Evolutionary conservation across 2,113 vertebrate species (phyloP).

Genomic region (Equus quagga): DNA sequence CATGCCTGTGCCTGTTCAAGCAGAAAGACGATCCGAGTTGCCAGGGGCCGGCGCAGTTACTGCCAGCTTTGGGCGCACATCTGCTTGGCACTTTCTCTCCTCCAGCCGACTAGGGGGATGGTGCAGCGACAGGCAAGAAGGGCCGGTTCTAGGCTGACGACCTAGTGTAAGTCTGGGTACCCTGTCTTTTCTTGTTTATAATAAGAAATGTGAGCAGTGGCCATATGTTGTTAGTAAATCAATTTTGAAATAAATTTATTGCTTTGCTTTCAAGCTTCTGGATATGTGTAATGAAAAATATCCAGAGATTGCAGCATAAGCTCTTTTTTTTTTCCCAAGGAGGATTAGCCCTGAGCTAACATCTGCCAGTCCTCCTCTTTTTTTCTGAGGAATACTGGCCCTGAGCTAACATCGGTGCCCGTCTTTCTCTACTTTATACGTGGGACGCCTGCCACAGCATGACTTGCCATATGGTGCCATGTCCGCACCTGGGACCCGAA

Average conservation of each 20-base stretch:
- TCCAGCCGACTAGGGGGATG: background rate
- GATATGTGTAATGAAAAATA: background rate
- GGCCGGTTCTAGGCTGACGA: background rate
- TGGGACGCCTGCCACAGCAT: too few relatives aligned
- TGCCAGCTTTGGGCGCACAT: background rate
- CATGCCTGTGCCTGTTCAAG: background rate
- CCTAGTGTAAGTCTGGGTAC: background rate
- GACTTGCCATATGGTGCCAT: too few relatives aligned
- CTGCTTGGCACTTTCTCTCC: background rate
- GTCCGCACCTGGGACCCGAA: too few relatives aligned
- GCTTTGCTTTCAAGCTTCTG: slow-evolving; percentile 24
- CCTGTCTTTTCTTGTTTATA: background rate
- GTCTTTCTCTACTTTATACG: too few relatives aligned
- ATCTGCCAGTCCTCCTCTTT: too few relatives aligned
- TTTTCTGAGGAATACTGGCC: too few relatives aligned
- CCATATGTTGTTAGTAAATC: background rate
- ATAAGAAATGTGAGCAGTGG: background rate
- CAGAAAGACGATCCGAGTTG: background rate
- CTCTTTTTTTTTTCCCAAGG: background rate
- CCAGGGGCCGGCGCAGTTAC: too few relatives aligned
- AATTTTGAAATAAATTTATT: background rate
- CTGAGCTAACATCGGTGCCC: too few relatives aligned
- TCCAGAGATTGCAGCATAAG: background rate
- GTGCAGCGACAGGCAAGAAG: background rate
- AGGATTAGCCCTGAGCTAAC: too few relatives aligned